phyloP scores from a whole-genome alignment of 2,797 vertebrate genomes.

The Helostoma temminkii region DNA sequence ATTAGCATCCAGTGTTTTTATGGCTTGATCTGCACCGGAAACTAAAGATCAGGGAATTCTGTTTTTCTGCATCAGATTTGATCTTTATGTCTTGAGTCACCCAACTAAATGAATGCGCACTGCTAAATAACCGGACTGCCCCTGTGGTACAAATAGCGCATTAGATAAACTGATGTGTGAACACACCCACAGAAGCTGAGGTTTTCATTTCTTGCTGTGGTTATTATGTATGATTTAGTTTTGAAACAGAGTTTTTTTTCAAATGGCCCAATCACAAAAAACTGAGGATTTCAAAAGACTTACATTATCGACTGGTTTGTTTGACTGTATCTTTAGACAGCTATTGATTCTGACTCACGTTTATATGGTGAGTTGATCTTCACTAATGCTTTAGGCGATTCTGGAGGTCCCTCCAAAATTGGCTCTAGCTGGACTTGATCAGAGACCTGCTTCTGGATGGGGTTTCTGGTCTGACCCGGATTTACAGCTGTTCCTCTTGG shows the following conservation, averaged over 20 bases:
- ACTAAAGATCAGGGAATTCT: too few species aligned
- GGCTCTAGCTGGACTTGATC: slow-evolving; percentile 66
- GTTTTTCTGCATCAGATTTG: too few species aligned
- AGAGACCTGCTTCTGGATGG: slow-evolving; percentile 43
- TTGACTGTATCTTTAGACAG: not conserved
- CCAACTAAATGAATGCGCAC: not conserved
- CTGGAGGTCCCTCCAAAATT: slow-evolving; percentile 56
- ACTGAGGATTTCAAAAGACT: not conserved
- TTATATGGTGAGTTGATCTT: slow-evolving; percentile 69
- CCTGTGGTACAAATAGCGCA: not conserved
- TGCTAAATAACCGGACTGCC: not conserved
- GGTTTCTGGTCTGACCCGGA: slow-evolving; percentile 24
- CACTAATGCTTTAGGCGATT: slow-evolving; percentile 53
- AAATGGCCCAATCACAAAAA: not conserved
- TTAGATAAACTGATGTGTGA: not conserved
- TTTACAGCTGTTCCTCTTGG: slow-evolving; percentile 12
- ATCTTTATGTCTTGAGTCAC: not conserved
- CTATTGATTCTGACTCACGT: slow-evolving; percentile 69
- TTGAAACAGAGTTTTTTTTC: not conserved
- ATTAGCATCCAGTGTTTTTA: too few species aligned
- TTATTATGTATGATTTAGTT: not conserved
- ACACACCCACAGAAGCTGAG: not conserved
- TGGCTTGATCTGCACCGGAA: too few species aligned
- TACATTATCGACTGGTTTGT: not conserved
- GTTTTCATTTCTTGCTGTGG: not conserved